Conservation (phyloP, 2,113 vertebrate genomes). For the Pseudois nayaur region DNA sequence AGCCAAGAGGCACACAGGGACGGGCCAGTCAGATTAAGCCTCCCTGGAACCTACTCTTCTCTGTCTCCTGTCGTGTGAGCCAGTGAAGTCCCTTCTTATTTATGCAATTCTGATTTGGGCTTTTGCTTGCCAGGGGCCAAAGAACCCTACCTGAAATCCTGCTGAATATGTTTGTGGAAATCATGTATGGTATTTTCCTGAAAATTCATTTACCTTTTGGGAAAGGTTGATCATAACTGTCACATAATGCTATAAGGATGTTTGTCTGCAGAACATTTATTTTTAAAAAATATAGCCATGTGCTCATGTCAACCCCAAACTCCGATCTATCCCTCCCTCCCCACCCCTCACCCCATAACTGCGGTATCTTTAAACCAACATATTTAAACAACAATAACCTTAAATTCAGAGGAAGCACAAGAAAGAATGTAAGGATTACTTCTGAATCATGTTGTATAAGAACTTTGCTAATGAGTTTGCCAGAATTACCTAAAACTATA, state of each 20-base stretch:
- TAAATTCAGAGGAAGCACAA: background rate
- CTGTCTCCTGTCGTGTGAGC: rapidly evolving
- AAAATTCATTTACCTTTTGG: background rate
- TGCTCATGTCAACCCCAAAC: background rate
- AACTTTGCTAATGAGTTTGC: background rate
- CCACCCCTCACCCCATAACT: background rate
- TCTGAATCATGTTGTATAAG: background rate
- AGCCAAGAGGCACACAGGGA: rapidly evolving
- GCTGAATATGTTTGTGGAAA: background rate
- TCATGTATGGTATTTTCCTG: background rate
- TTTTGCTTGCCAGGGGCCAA: background rate
- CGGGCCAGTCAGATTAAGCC: rapidly evolving
- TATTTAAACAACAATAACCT: background rate
- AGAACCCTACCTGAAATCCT: background rate
- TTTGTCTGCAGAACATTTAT: background rate
- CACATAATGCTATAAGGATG: background rate
- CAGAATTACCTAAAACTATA: background rate
- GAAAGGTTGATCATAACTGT: background rate
- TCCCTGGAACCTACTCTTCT: rapidly evolving
- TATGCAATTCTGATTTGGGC: background rate
- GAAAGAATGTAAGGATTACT: background rate
- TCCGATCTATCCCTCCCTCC: background rate
- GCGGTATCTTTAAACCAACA: background rate
- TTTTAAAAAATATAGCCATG: background rate
- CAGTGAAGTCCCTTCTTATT: background rate